phyloP scores from a whole-genome alignment of 2,797 vertebrate genomes.

The Catostomus latipinnis region DNA sequence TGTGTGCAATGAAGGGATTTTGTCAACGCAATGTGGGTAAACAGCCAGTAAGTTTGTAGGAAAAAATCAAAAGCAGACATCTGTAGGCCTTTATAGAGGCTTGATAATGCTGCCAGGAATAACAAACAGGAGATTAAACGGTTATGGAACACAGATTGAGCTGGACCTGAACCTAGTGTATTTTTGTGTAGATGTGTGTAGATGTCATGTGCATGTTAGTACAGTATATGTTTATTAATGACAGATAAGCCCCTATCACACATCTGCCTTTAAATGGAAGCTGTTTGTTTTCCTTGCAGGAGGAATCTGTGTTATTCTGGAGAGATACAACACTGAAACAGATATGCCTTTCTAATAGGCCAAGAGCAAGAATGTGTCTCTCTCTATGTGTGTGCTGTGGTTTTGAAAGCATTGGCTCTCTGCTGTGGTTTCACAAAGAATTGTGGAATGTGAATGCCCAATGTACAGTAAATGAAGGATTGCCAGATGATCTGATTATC shows the following conservation, averaged over 20 bases:
- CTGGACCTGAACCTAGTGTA: not conserved
- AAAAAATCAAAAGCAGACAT: conserved; percentile 40
- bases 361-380: conserved; percentile 7
- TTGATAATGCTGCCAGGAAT: conserved; percentile 40
- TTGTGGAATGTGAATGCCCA: not conserved
- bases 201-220: not conserved
- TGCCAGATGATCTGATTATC: not conserved
- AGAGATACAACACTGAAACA: conserved; percentile 64
- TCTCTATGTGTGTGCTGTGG: not conserved
- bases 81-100: not conserved
- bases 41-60: conserved; percentile 56
- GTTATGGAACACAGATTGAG: not conserved
- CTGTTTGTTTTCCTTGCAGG: conserved; percentile 53
- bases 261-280: conserved; percentile 68
- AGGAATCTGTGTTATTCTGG: conserved; percentile 66
- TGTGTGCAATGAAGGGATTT: conserved; percentile 60
- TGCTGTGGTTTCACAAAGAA: not conserved
- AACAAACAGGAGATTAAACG: conserved; percentile 5
- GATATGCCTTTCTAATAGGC: conserved; percentile 48
- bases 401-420: not conserved
- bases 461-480: not conserved
- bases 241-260: not conserved
- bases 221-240: conserved; percentile 32
- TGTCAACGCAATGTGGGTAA: conserved; percentile 61
- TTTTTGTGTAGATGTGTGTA: not conserved